These are phyloP conservation scores for Ceratoteleas bidentatus DNA, from an alignment of 1,140 invertebrate species.

Conservation along the genomic window DNA sequence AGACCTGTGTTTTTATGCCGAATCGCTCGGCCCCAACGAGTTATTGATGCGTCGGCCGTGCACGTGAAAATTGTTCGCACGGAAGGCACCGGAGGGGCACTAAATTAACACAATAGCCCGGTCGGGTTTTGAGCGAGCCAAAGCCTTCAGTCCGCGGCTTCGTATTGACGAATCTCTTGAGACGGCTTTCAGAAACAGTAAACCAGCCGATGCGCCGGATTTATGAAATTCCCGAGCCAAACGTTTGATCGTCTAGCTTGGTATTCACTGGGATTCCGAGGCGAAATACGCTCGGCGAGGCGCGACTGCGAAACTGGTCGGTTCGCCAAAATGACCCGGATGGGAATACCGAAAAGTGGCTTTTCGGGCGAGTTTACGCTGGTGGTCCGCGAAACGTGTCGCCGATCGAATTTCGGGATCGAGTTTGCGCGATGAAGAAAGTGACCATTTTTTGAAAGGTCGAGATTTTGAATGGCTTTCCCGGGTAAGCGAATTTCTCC, in stretches of 20 bases:
- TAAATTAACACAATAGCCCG: conserved; percentile 22
- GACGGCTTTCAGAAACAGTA: conserved; percentile 34
- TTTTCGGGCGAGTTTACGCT: too few relatives aligned
- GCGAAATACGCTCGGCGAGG: conserved; percentile 14
- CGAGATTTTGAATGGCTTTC: too few relatives aligned
- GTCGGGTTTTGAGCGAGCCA: conserved; percentile 11
- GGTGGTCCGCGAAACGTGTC: too few relatives aligned
- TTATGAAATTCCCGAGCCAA: conserved; percentile 42
- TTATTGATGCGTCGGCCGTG: conserved; percentile 14
- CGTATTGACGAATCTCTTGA: conserved; percentile 27
- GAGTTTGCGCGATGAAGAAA: conserved; percentile 9
- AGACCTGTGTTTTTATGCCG: too few relatives aligned
- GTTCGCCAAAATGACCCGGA: conserved; percentile 3
- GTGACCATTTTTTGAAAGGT: too few relatives aligned
- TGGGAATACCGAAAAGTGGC: too few relatives aligned
- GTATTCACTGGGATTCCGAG: conserved; percentile 25
- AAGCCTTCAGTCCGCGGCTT: conserved; percentile 9
- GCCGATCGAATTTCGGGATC: too few relatives aligned
- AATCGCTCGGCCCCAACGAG: too few relatives aligned
- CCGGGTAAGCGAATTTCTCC: neutral
- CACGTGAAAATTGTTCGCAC: conserved; percentile 14
- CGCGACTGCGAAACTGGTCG: conserved; percentile 15
- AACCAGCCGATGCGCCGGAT: conserved; percentile 21
- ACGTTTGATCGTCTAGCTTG: conserved; percentile 10
- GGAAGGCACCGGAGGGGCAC: conserved; percentile 1